phyloP scores from a whole-genome alignment of 1,140 invertebrate genomes.

The Hermetia illucens region DNA sequence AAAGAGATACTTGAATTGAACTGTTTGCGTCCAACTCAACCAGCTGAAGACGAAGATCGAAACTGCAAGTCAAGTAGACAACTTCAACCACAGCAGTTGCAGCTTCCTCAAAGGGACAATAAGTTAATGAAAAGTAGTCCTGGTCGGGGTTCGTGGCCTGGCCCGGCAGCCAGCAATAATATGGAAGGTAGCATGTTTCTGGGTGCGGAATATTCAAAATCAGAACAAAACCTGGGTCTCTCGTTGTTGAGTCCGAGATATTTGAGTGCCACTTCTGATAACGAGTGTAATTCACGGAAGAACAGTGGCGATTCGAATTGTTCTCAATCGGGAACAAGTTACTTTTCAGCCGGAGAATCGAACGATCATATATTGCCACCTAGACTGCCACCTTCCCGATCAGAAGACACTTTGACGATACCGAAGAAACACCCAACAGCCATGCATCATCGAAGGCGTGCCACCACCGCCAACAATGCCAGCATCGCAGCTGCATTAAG shows the following conservation, averaged over 20 bases:
- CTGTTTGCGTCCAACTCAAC: constrained; percentile 6
- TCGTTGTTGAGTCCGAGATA: constrained; percentile 35
- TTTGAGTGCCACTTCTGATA: constrained; percentile 30
- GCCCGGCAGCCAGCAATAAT: constrained; percentile 44
- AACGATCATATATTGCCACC: constrained; percentile 15
- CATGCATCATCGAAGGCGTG: constrained; percentile 25
- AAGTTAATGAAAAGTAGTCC: constrained; percentile 62
- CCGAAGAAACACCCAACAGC: constrained; percentile 17
- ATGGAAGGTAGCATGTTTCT: constrained; percentile 28
- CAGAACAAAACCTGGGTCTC: constrained; percentile 58
- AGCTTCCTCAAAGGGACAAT: constrained; percentile 52
- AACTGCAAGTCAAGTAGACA: constrained; percentile 14
- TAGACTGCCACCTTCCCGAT: constrained; percentile 54
- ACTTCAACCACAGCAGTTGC: constrained; percentile 49
- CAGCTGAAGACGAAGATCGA: constrained; percentile 6
- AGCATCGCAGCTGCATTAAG: constrained; percentile 50
- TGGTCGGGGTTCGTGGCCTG: constrained; percentile 67
- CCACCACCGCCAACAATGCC: constrained; percentile 33
- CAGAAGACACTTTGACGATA: constrained; percentile 56
- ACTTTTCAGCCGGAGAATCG: constrained; percentile 16
- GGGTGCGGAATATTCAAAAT: constrained; percentile 65
- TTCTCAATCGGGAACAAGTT: constrained; percentile 20
- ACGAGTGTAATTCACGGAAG: constrained; percentile 40
- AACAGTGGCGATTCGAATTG: constrained; percentile 42
- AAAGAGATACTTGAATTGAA: constrained; percentile 21